Evolutionary conservation across 2,888 invertebrate genomes (phyloP).

Genomic region (Phaedon cochleariae): DNA sequence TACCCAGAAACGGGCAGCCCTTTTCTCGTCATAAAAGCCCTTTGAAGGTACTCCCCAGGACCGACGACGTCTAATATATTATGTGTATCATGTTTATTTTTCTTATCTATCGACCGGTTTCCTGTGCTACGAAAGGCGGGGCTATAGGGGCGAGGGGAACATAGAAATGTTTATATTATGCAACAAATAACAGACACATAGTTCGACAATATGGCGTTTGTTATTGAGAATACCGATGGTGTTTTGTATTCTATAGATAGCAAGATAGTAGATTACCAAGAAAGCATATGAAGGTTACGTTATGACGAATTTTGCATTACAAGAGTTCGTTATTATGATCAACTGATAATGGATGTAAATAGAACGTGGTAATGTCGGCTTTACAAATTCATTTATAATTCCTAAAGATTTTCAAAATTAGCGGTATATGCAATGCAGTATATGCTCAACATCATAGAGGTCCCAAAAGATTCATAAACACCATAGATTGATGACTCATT

Average conservation of each 20-base stretch:
- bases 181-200: background rate
- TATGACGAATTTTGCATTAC: too few relatives aligned
- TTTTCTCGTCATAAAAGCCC: background rate
- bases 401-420: too few relatives aligned
- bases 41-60: conserved; percentile 13
- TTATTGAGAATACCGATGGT: background rate
- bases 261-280: background rate
- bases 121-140: background rate
- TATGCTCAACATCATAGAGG: too few relatives aligned
- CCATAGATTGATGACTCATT: too few relatives aligned
- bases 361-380: too few relatives aligned
- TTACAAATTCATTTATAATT: too few relatives aligned
- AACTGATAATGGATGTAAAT: too few relatives aligned
- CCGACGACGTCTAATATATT: conserved; percentile 4
- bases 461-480: too few relatives aligned
- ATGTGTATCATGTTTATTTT: conserved; percentile 12
- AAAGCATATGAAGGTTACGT: too few relatives aligned
- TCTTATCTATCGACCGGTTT: conserved; percentile 6
- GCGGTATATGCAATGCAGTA: too few relatives aligned
- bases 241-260: background rate
- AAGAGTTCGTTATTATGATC: too few relatives aligned
- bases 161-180: conserved; percentile 4
- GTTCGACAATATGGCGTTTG: background rate
- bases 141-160: background rate
- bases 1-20: background rate